A percentile compares a stretch with the other conserved stretches of the same genome.
Conservation (phyloP, 2,888 invertebrate genomes). For the Sphinx pinastri region DNA sequence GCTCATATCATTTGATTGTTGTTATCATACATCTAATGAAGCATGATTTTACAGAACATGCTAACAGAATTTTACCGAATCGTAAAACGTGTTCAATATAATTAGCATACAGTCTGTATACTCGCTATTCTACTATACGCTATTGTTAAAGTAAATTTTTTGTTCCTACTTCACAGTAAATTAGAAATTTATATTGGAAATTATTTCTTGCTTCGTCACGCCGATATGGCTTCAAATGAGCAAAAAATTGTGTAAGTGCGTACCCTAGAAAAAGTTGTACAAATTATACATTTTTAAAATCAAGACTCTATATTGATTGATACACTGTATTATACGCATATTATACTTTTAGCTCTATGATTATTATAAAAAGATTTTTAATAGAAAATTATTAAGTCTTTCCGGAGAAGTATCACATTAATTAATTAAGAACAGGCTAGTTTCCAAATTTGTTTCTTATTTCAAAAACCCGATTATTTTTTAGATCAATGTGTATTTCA, state of each 20-base stretch:
- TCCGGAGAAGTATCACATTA: too few relatives aligned
- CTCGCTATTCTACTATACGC: neutral
- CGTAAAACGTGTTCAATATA: constrained; percentile 27
- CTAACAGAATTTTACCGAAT: constrained; percentile 26
- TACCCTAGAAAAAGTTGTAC: neutral
- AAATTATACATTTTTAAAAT: neutral
- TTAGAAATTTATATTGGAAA: constrained; percentile 11
- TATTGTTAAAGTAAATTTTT: neutral
- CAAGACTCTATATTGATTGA: too few relatives aligned
- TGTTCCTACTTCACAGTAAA: neutral
- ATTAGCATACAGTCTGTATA: constrained; percentile 10
- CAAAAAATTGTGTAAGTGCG: neutral
- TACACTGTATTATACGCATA: too few relatives aligned
- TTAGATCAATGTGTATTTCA: neutral
- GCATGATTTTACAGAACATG: constrained; percentile 24
- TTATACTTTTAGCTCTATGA: too few relatives aligned
- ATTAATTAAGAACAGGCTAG: too few relatives aligned
- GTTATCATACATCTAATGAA: constrained; percentile 24
- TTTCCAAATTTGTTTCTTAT: neutral
- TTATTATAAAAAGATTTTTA: neutral
- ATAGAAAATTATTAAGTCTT: neutral
- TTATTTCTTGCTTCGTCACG: constrained; percentile 14
- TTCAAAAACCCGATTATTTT: neutral
- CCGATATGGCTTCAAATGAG: neutral
- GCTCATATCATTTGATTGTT: constrained; percentile 23